Evolutionary conservation across 2,113 vertebrate species (phyloP).

Genomic region (Haliaeetus leucogaster): DNA sequence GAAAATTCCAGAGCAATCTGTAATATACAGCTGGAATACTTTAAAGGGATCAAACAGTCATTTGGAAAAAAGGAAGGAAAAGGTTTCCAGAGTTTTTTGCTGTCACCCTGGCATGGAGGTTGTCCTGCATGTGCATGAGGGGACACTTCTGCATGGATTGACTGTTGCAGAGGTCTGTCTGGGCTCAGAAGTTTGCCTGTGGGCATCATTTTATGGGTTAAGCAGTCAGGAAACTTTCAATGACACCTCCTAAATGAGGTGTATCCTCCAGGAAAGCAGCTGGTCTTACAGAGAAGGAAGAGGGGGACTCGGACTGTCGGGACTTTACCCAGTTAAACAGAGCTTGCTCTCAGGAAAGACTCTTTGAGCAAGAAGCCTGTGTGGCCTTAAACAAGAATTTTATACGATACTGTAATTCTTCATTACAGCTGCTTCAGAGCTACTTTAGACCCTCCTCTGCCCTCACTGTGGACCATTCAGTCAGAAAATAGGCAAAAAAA

Average conservation of each 20-base stretch:
- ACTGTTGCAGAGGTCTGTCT: background rate
- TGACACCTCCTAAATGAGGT: background rate
- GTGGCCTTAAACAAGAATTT: background rate
- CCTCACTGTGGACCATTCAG: background rate
- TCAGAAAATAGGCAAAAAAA: background rate
- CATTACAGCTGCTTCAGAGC: background rate
- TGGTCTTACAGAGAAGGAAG: background rate
- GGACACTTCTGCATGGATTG: background rate
- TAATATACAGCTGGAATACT: background rate
- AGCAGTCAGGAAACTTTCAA: background rate
- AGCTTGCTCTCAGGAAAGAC: background rate
- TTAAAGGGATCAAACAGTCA: background rate
- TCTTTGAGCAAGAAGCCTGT: background rate
- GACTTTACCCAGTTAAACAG: background rate
- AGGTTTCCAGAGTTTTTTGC: background rate
- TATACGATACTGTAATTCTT: background rate
- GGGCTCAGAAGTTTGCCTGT: background rate
- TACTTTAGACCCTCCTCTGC: background rate
- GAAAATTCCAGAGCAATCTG: background rate
- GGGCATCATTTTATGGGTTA: background rate
- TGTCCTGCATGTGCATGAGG: background rate
- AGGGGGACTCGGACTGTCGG: fast-evolving
- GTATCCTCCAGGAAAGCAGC: background rate
- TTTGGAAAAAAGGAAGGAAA: background rate
- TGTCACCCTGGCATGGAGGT: background rate